A percentile compares a stretch with the other conserved stretches of the same genome.
phyloP scores from a whole-genome alignment of 2,113 vertebrate species.

The Lathamus discolor region DNA sequence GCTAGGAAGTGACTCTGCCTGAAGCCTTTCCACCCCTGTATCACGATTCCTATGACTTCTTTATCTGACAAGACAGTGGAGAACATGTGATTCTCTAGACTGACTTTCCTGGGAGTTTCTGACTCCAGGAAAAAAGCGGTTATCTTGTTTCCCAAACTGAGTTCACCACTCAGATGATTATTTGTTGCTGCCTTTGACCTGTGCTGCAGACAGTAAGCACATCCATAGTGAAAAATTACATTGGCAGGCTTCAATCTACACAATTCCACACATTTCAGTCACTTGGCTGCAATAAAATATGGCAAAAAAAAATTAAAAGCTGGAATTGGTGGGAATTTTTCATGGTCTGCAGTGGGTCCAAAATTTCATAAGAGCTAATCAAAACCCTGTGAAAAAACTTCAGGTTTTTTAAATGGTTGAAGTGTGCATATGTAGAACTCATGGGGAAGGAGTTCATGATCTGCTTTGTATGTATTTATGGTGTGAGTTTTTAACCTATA shows the following conservation, averaged over 20 bases:
- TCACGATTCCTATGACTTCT: neutral
- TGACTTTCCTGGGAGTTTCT: neutral
- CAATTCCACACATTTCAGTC: neutral
- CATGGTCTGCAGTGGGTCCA: neutral
- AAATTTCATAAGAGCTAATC: neutral
- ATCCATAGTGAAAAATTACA: neutral
- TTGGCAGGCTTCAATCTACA: neutral
- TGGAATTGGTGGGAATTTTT: neutral
- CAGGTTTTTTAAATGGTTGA: neutral
- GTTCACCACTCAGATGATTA: neutral
- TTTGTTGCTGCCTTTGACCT: neutral
- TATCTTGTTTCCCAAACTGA: neutral
- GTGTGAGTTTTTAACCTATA: conserved; percentile 29
- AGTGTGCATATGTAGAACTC: neutral
- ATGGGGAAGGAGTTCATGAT: neutral
- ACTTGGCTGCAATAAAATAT: neutral
- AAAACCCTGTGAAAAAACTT: neutral
- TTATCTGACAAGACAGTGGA: neutral
- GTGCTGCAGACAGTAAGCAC: neutral
- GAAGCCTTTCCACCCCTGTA: neutral
- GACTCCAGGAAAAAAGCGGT: neutral
- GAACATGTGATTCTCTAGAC: neutral
- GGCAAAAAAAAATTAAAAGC: neutral
- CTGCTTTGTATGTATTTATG: conserved; percentile 18
- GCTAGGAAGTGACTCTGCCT: neutral